Evolutionary conservation across 2,113 vertebrate species (phyloP).

Genomic region (Forbesichthys papilliferus): DNA sequence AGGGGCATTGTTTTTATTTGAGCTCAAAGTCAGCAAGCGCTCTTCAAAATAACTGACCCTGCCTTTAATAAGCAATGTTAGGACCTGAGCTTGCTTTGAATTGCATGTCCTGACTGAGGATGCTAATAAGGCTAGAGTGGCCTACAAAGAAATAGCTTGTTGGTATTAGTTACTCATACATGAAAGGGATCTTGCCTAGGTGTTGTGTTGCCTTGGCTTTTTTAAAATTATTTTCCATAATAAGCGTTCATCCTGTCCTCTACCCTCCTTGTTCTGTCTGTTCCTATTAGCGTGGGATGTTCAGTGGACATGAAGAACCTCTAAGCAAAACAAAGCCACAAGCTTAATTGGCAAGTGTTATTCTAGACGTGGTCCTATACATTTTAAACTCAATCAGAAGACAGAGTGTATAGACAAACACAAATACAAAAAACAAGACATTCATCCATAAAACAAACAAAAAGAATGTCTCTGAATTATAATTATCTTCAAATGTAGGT

Average conservation of each 20-base stretch:
- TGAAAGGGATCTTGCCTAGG: no score
- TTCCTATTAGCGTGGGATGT: no score
- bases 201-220: background rate
- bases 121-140: slow-evolving; percentile 13
- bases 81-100: slow-evolving; percentile 34
- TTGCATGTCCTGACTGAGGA: slow-evolving; percentile 18
- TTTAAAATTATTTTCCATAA: background rate
- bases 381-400: slow-evolving; percentile 19
- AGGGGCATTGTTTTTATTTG: no score
- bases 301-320: no score
- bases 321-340: slow-evolving; percentile 50
- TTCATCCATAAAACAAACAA: background rate
- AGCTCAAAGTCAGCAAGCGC: no score
- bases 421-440: slow-evolving; percentile 7
- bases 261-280: no score
- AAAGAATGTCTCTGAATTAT: no score
- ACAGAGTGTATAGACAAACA: slow-evolving; percentile 33
- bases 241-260: background rate
- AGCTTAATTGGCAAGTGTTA: slow-evolving; percentile 56
- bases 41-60: no score
- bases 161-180: no score
- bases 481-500: background rate
- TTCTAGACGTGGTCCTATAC: slow-evolving; percentile 33
- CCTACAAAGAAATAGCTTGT: no score
- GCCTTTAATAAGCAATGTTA: background rate